Percentiles rank a stretch among this genome's conserved stretches.
Conservation (phyloP, 2,888 invertebrate species). For the Lymantria monacha region DNA sequence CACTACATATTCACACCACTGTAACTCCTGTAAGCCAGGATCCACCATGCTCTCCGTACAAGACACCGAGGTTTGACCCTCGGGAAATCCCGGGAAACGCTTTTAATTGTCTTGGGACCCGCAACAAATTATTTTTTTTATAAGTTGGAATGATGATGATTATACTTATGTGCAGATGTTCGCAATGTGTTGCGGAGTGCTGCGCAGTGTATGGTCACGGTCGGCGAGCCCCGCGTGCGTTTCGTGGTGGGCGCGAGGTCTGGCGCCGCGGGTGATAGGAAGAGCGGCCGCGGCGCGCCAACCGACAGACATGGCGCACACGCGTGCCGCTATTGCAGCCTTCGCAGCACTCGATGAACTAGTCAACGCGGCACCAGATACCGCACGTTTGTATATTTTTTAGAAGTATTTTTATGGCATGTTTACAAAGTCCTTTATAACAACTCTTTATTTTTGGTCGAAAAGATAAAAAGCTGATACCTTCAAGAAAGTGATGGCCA, state of each 20-base stretch:
- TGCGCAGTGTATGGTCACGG: slow-evolving; percentile 60
- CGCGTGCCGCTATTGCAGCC: slow-evolving; percentile 58
- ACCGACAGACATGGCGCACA: slow-evolving; percentile 47
- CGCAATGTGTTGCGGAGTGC: slow-evolving; percentile 62
- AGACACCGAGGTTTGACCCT: no score
- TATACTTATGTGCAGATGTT: slow-evolving; percentile 49
- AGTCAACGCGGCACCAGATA: slow-evolving; percentile 55
- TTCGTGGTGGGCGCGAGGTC: slow-evolving; percentile 71
- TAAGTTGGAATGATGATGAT: no score
- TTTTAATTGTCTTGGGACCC: no score
- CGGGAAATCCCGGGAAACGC: no score
- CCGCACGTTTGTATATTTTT: slow-evolving; percentile 50
- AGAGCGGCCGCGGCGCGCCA: slow-evolving; percentile 57
- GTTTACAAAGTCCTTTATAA: no score
- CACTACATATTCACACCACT: no score
- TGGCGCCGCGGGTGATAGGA: slow-evolving; percentile 58
- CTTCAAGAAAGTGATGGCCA: no score
- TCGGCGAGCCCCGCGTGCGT: slow-evolving; percentile 39
- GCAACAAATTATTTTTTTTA: no score
- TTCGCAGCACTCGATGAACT: slow-evolving; percentile 63
- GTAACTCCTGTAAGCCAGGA: no score
- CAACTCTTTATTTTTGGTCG: no score
- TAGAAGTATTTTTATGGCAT: neutral
- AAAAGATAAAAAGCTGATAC: neutral
- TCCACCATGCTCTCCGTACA: no score